Percentiles rank a stretch among this genome's conserved stretches.
phyloP scores from a whole-genome alignment of 2,888 invertebrate genomes.

The Coelopa pilipes region DNA sequence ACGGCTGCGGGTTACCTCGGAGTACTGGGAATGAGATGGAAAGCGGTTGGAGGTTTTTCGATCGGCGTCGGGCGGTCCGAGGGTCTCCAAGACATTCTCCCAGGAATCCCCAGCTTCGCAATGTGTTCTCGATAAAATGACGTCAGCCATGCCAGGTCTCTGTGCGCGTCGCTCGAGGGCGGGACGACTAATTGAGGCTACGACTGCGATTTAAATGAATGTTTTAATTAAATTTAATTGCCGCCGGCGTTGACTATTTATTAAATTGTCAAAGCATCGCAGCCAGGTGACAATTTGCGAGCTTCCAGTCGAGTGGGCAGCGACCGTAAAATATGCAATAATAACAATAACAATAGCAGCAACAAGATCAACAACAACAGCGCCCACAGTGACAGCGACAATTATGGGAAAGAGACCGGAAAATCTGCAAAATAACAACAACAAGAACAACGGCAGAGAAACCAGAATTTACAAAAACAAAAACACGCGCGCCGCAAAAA shows the following conservation, averaged over 20 bases:
- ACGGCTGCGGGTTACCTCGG: too few species aligned
- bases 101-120: too few species aligned
- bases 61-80: too few species aligned
- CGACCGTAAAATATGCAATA: background rate
- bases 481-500: background rate
- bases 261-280: conserved; percentile 1
- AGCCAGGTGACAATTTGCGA: background rate
- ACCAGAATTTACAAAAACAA: background rate
- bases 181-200: background rate
- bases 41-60: too few species aligned
- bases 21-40: too few species aligned
- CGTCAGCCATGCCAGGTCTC: too few species aligned
- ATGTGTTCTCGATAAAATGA: too few species aligned
- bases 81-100: too few species aligned
- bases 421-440: background rate
- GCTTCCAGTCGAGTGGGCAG: background rate
- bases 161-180: too few species aligned
- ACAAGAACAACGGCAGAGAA: background rate
- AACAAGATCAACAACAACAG: background rate
- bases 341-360: background rate
- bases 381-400: background rate
- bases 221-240: conserved; percentile 5
- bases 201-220: background rate
- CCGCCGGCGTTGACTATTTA: background rate
- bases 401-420: background rate